A percentile compares a stretch with the other conserved stretches of the same genome.
Evolutionary conservation across 2,797 vertebrate genomes (phyloP).

Genomic region (Smutsia gigantea): DNA sequence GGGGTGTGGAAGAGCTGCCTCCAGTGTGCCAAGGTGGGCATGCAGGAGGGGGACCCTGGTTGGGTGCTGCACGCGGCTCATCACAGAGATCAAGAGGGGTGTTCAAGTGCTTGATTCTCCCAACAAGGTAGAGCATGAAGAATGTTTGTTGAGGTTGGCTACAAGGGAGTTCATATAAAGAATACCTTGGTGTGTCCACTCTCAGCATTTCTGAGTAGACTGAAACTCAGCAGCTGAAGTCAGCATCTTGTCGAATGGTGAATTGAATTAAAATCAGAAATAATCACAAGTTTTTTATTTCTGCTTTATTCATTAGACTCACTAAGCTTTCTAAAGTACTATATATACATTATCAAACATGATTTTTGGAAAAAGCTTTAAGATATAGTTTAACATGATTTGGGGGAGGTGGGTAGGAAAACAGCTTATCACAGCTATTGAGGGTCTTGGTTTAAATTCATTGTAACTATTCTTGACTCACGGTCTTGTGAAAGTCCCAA

Average conservation of each 20-base stretch:
- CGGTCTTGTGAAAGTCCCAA: not conserved
- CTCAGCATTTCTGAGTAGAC: not conserved
- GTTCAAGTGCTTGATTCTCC: not conserved
- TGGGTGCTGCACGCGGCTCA: not conserved
- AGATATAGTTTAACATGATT: not conserved
- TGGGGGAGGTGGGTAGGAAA: not conserved
- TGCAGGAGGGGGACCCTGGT: not conserved
- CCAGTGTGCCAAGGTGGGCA: not conserved
- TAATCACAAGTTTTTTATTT: not conserved
- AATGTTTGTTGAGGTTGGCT: not conserved
- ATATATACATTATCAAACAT: not conserved
- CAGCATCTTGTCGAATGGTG: not conserved
- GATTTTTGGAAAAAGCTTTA: not conserved
- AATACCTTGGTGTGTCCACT: not conserved
- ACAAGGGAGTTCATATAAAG: not conserved
- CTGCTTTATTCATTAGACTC: not conserved
- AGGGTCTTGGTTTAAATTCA: not conserved
- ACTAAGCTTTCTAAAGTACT: not conserved
- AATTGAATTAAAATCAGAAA: constrained; percentile 33
- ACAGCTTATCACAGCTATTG: not conserved
- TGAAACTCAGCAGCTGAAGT: not conserved
- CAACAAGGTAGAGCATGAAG: not conserved
- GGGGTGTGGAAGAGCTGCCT: not conserved
- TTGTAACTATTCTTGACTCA: not conserved
- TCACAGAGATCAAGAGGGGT: not conserved